A percentile compares a stretch with the other conserved stretches of the same genome.
These are phyloP conservation scores for Siderastrea radians DNA, from an alignment of 92 coral and sea anemone genomes.

Conservation along the genomic window DNA sequence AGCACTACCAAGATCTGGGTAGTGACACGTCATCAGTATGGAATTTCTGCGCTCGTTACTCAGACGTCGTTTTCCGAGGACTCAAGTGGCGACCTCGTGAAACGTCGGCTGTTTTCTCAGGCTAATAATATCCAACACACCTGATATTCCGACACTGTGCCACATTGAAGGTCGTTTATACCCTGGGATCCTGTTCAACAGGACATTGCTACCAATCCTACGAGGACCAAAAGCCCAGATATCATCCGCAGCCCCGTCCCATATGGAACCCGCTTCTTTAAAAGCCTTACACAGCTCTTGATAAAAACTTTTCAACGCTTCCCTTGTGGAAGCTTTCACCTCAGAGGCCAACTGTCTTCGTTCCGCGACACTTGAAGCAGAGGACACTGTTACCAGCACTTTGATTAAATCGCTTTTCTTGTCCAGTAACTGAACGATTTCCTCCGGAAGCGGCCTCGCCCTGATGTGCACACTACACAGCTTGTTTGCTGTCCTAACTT, in stretches of 20 bases:
- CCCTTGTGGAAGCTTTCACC: conserved; percentile 71
- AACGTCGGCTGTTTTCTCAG: too few species aligned
- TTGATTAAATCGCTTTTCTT: conserved; percentile 78
- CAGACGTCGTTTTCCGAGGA: too few species aligned
- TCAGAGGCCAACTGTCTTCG: conserved; percentile 59
- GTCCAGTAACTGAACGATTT: conserved; percentile 79
- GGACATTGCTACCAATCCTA: conserved; percentile 89
- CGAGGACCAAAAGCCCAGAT: conserved; percentile 99
- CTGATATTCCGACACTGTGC: conserved; percentile 60
- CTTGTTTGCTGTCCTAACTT: conserved; percentile 90
- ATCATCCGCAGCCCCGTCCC: conserved; percentile 86
- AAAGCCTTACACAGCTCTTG: conserved; percentile 76
- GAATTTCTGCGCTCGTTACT: too few species aligned
- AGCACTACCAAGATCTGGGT: too few species aligned
- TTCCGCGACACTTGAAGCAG: conserved; percentile 62
- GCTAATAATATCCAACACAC: background rate
- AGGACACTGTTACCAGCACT: conserved; percentile 66
- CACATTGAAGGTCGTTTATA: conserved; percentile 92
- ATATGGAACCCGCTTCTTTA: conserved; percentile 80
- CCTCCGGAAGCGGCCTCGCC: conserved; percentile 86
- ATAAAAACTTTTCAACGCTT: conserved; percentile 79
- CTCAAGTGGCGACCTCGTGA: too few species aligned
- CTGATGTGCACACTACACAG: conserved; percentile 82
- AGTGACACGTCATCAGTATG: too few species aligned
- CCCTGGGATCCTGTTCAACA: conserved; percentile 83